Evolutionary conservation across 1,140 invertebrate genomes (phyloP), one percentile per base, ranked within the genome.

Genomic region (Heliothis subflexa): DNA sequence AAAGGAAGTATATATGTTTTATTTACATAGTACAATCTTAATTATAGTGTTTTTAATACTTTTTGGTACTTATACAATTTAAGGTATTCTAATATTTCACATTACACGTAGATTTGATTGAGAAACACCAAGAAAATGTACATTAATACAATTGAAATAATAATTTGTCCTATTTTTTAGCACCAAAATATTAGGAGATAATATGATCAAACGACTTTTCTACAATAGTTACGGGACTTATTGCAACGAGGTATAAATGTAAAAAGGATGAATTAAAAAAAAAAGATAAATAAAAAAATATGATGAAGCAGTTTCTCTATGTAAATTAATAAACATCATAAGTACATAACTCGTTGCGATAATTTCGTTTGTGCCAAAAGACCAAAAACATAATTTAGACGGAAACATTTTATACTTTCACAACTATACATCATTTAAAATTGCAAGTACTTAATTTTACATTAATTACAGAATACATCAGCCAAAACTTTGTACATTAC

Each of bases 1-100:
- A 73, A 88, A 88, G 78, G 88, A 89, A 89, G 85, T 84, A 83
- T 86, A 85, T 85, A 66, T 55, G 45, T 75, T 74, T 74, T 54
- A 40, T 83, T 71, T 77, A 77, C 85, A 80, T 79, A 78, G 72
- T 81, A 81, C 79, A 76, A 84, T 80, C 66, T 82, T 78, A 82
- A 64, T n/a, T 77, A 59, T 79, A 76, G 83, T 66, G 80, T 79
- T 84, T 87, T 86, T 93, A 93, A 93, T 92, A 93, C 90, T 93
- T 93, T 93, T 93, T 93, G 90, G 91, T 91, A 87, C 88, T 88
- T 89, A 89, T 80, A 83, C 76, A 79, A 83, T 83, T 86, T 84
- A 83, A 82, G 78, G 77, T 81, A 82, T 70, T 33, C 59, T 75
- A 81, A 83, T 80, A 52, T 83, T 83, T 85, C 82, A 82, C 86